Base-by-base conservation (phyloP, 2,113 vertebrate genomes). In the Synchiropus splendidus region DNA sequence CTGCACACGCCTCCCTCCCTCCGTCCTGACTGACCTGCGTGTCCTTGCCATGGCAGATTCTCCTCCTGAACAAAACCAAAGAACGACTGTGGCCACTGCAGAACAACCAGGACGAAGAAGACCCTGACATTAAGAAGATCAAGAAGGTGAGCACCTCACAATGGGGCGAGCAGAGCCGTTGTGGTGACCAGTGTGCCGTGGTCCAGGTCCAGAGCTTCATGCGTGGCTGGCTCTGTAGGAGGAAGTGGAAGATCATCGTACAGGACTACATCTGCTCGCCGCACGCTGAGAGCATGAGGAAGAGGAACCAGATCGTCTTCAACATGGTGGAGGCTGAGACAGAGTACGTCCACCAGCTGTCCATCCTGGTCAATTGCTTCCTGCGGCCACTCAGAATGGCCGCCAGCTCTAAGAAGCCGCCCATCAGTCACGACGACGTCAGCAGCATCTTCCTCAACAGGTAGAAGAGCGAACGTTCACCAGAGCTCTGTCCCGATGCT, bases 201-300 rank as follows among this genome's bases (percentile, higher is more conserved):
- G 35, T 58, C 17, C 67, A 98, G 94, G 92, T 98, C 35, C 94
- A 97, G 67, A 96, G 94, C 49, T 98, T 98, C 76, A 90, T 97
- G 92, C 80, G 94, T 1, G 94, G 94, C 31, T 98, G 94, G 94
- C 73, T 98, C 14, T 98, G 94, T 41, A 83, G 94, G 61, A 86
- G 94, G 67, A 98, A 95, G 75, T 97, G 94, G 94, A 98, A 98
- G 82, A 91, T 91, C 51, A 98, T 98, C 2, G 94, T 98, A 15
- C 94, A 98, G 70, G 94, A 98, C 74, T 98, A 98, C 69, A 98
- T 98, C 76, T 89, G 88, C 40, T 98, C 94, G 5, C 94, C 94
- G 2, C 94, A 98, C 5, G 92, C 94, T 2, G 94, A 97, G 75
- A 98, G 90, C 68, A 98, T 98, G 94, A 88, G 94, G 62, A 98